Evolutionary conservation across 1,140 invertebrate genomes (phyloP), one percentile per base, ranked within the genome.

Genomic region (Trypoxylus dichotomus): DNA sequence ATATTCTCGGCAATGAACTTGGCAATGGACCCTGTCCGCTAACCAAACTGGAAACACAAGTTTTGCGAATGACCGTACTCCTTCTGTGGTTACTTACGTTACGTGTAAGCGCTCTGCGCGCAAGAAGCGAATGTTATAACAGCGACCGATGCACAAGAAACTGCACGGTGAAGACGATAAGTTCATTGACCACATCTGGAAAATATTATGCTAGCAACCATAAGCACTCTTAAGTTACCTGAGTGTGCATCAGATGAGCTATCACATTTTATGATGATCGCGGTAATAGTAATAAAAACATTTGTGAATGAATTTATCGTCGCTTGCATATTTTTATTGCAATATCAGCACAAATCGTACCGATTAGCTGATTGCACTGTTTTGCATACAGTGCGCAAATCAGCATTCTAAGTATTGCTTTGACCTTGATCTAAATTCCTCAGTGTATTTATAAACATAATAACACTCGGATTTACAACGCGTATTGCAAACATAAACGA

Each of bases 11-110:
- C 60, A 63, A 63, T 63, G 60, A 63, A 63, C 60, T 63, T 63
- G 60, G 60, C 60, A 63, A 63, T 63, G 60, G 24, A 47, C 21
- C 41, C 54, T 60, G 41, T 41, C 60, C 63, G 32, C 76, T 76
- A 71, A 42, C 60, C 37, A 76, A 76, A 76, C 76, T 71, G 76
- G 76, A 71, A 76, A 68, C 76, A 27, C 76, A 37, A 76, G 76
- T 76, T 76, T 63, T 71, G 76, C 76, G 76, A 63, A 76, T 76
- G 58, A 68, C 63, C 29, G 32, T 37, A 37, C 60, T 71, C 41
- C 58, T 37, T 68, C 76, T 76, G 41, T n/a, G 42, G 32, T 19
- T 63, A 21, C 60, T 37, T 8, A 37, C 32, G 5, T 8, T 37
- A 6, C 10, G 3, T 24, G 60, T 63, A 24, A 24, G 60, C n/a